A percentile compares a stretch with the other conserved stretches of the same genome.
These are phyloP conservation scores for Pelagia noctiluca DNA, from an alignment of 30 jellyfish, hydroid and myxozoan species.

Conservation along the genomic window DNA sequence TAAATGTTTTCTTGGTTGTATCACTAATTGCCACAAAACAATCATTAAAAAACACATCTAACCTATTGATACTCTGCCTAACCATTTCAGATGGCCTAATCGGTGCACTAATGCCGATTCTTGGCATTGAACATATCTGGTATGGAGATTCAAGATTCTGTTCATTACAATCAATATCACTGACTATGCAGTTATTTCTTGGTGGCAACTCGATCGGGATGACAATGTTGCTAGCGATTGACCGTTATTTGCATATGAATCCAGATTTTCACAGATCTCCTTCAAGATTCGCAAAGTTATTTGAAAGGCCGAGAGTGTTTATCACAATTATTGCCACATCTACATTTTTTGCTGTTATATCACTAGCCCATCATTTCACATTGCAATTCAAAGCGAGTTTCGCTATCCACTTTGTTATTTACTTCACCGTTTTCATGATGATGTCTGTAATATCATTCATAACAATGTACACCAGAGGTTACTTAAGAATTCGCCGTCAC, in stretches of 20 bases:
- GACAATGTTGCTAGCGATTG: no score
- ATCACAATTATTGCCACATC: no score
- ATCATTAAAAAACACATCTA: not conserved
- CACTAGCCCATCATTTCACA: no score
- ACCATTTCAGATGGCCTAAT: not conserved
- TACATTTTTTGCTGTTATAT: no score
- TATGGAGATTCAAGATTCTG: not conserved
- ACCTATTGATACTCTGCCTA: not conserved
- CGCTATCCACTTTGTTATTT: no score
- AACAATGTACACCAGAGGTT: constrained; percentile 11
- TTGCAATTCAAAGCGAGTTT: no score
- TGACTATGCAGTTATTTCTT: not conserved
- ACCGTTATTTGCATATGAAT: constrained; percentile 16
- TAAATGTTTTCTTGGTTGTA: not conserved
- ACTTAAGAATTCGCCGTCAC: not conserved
- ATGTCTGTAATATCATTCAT: not conserved
- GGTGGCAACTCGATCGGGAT: not conserved
- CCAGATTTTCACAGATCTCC: not conserved
- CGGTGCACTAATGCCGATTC: not conserved
- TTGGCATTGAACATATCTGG: not conserved
- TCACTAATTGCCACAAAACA: constrained; percentile 27
- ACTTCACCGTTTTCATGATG: no score
- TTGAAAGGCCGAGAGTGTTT: no score
- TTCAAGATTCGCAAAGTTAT: no score
- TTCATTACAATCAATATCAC: not conserved